Evolutionary conservation across 2,113 vertebrate species (phyloP), one percentile per base, ranked within the genome.

Genomic region (Nothobranchius kuhntae): DNA sequence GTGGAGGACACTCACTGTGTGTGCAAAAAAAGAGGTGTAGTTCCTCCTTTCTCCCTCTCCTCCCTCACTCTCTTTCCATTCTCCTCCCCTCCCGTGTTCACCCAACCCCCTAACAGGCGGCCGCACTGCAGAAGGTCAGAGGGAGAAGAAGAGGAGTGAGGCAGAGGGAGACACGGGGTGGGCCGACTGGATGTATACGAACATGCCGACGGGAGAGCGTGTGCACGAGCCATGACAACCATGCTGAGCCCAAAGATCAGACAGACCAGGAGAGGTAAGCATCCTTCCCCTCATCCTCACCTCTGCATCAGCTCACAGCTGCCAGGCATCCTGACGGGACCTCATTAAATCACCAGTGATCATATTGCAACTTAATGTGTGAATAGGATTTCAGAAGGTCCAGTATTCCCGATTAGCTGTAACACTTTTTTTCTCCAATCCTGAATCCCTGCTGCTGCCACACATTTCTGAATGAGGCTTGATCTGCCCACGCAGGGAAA

Each of bases 171-270:
- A 71, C 66, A 62, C 63, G 61, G 73, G 80, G 70, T 72, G 73
- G 86, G 80, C 80, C 75, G 78, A 52, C 11, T 77, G 86, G 86
- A 87, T 83, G 79, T 82, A 80, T 70, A 86, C 2, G 82, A 85
- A 77, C 82, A 89, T 90, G 92, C 87, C 66, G 85, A 89, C 76
- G 52, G 86, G 81, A 80, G 62, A 65, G 74, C 55, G 64, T 7
- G 77, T 10, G 52, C 47, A 74, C 65, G 64, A 85, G 78, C 87
- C 69, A 90, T 88, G 90, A 86, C 90, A 93, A 86, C 92, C 86
- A 96, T 97, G 96, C 94, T 96, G 91, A 97, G 95, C 89, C 96
- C 95, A 57, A 96, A 93, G 93, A 94, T 95, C 92, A 89, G 94
- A 90, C 96, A 95, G 90, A 93, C 93, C 89, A 81, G 95, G 86